Percentiles rank a stretch among this genome's conserved stretches.
Conservation (phyloP, 2,797 vertebrate species). For the Cygnus olor region DNA sequence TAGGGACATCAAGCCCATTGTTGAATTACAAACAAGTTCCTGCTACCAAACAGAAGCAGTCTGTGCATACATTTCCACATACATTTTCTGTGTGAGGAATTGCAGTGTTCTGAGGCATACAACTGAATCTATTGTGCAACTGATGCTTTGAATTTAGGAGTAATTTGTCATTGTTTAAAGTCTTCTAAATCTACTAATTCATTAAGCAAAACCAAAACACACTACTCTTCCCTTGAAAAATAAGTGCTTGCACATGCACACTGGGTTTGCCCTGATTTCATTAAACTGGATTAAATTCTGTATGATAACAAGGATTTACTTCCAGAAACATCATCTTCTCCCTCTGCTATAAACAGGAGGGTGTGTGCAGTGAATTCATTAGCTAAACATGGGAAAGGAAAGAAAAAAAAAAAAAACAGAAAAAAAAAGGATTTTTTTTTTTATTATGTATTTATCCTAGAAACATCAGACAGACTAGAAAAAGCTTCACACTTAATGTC, state of each 20-base stretch:
- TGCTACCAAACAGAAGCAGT: constrained; percentile 12
- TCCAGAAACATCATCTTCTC: neutral
- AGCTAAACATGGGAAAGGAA: neutral
- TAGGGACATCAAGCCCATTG: constrained; percentile 8
- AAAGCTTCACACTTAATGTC: neutral
- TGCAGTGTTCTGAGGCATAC: neutral
- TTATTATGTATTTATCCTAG: neutral
- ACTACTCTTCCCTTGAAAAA: neutral
- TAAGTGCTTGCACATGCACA: neutral
- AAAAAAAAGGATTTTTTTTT: too few species aligned
- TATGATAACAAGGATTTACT: neutral
- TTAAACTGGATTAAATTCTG: neutral
- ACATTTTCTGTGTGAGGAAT: neutral
- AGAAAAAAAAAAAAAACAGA: neutral
- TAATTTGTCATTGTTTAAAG: neutral
- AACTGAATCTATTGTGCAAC: neutral
- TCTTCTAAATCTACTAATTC: neutral
- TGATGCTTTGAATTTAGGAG: neutral
- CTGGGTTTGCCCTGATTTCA: neutral
- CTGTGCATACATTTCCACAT: neutral
- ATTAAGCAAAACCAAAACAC: neutral
- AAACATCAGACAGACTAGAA: neutral
- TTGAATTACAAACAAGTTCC: constrained; percentile 28
- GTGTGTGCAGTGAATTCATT: neutral
- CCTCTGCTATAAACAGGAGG: neutral